Evolutionary conservation across 2,888 invertebrate species (phyloP), one percentile per base, ranked within the genome.

Genomic region (Lochmaea capreae): DNA sequence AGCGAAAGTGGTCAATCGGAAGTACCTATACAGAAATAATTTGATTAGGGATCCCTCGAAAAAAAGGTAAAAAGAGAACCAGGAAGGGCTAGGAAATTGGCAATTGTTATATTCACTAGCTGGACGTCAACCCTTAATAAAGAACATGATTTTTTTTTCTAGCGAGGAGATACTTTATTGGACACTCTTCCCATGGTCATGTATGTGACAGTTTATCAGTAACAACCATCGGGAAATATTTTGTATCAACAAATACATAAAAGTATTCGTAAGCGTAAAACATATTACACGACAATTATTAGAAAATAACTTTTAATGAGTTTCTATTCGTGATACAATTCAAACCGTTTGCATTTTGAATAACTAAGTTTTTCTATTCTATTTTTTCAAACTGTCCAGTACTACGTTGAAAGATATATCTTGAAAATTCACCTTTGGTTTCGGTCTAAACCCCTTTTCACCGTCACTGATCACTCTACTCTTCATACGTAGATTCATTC

Each of bases 1-100:
- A 58, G 54, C n/a, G 43, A 68, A 71, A 71, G 68, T 74, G 74
- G 74, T 74, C 74, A 74, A 74, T 74, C 74, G 58, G 66, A 67
- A 62, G 63, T 67, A 66, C 62, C 67, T 43, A 72, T 72, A 54
- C 52, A 72, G 61, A 43, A 54, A 67, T 54, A 67, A 57, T 67
- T 63, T 67, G 63, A 58, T 67, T 57, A 72, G 71, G 74, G 71
- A 67, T 65, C 74, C 71, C 61, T 67, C 33, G 46, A 49, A 70
- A 52, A 49, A 69, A 63, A 39, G 52, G 52, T 39, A 61, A 46
- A 62, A 59, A 65, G 70, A 65, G 73, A 57, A 73, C 71, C 65
- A 73, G 76, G 76, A 76, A 77, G 77, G 77, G 77, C 74, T 74
- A 71, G 71, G 65, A 71, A 77, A 77, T 77, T 77, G 76, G 72